Evolutionary conservation across 2,888 invertebrate genomes (phyloP), one percentile per base, ranked within the genome.

Genomic region (Allygus modestus): DNA sequence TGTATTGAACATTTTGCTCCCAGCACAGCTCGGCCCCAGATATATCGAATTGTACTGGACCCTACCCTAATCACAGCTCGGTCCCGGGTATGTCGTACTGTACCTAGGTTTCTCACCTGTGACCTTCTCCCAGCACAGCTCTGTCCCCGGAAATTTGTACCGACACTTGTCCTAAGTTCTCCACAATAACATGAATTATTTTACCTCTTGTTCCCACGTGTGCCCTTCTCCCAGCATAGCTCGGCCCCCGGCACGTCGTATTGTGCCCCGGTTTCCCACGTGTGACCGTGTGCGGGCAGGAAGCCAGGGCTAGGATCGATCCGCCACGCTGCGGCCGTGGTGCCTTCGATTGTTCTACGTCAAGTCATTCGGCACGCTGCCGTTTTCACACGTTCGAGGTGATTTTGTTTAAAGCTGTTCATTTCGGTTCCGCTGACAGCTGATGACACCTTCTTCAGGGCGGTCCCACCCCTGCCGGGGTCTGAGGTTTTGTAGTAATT

Each of bases 131-230:
- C 82, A 58, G 26, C 41, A 61, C 26, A 43, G 54, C 81, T 20
- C 26, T 17, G 28, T 51, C 69, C 41, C 33, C 82, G 37, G 7
- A n/a, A 46, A n/a, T 46, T 1, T 46, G n/a, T 46, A 37, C 37
- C 37, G 5, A n/a, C 37, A 37, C 5, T 37, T 11, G 17, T 51
- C 5, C 65, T 12, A 23, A 31, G 9, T 7, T 1, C 23, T 23
- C 31, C 71, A 28, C 83, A 46, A n/a, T n/a, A n/a, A n/a, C n/a
- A n/a, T n/a, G n/a, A n/a, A 7, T n/a, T n/a, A 46, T 23, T 20
- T 61, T 73, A 88, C 88, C 88, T 5, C 12, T 82, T 82, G 58
- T n/a, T n/a, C 31, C 79, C 89, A 88, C 88, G 2, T 9, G 83
- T 26, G 41, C 81, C 79, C 23, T 65, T 37, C 31, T 33, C 54